Percentiles rank a stretch among this genome's conserved stretches.
Conservation (phyloP, 2,888 invertebrate species). For the Neria commutata region DNA sequence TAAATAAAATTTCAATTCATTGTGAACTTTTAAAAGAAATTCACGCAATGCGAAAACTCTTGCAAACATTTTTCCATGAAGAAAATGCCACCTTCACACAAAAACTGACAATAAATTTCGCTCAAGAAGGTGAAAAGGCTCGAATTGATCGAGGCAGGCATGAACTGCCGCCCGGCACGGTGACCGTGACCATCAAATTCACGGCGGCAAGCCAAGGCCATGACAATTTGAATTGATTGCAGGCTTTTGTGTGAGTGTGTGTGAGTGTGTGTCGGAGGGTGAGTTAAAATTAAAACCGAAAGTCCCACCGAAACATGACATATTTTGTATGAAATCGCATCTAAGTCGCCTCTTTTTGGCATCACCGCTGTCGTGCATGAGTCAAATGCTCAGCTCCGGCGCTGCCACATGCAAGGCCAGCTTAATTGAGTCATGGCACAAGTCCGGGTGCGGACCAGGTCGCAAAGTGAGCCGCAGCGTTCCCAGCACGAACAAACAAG, state of each 20-base stretch:
- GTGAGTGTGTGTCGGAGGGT: background rate
- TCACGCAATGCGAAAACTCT: too few species aligned
- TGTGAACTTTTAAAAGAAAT: too few species aligned
- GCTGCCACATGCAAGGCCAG: background rate
- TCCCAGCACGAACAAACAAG: background rate
- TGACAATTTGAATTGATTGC: slow-evolving; percentile 7
- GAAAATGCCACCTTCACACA: too few species aligned
- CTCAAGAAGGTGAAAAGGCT: too few species aligned
- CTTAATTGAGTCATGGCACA: slow-evolving; percentile 29
- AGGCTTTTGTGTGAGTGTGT: background rate
- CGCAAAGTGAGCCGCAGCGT: background rate
- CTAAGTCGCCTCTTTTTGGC: too few species aligned
- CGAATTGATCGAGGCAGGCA: too few species aligned
- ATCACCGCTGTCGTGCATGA: background rate
- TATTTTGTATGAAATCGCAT: too few species aligned
- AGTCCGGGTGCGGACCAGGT: background rate
- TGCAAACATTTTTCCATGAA: too few species aligned
- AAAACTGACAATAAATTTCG: too few species aligned
- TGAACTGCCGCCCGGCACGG: slow-evolving; percentile 2
- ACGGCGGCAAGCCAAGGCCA: slow-evolving; percentile 5
- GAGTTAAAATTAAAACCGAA: background rate
- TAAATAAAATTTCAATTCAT: too few species aligned
- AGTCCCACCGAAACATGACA: too few species aligned
- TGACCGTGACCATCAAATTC: slow-evolving; percentile 24
- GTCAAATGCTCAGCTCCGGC: background rate